These are phyloP conservation scores for Todiramphus chloris DNA, from an alignment of 2,113 vertebrate genomes.

Conservation along the genomic window DNA sequence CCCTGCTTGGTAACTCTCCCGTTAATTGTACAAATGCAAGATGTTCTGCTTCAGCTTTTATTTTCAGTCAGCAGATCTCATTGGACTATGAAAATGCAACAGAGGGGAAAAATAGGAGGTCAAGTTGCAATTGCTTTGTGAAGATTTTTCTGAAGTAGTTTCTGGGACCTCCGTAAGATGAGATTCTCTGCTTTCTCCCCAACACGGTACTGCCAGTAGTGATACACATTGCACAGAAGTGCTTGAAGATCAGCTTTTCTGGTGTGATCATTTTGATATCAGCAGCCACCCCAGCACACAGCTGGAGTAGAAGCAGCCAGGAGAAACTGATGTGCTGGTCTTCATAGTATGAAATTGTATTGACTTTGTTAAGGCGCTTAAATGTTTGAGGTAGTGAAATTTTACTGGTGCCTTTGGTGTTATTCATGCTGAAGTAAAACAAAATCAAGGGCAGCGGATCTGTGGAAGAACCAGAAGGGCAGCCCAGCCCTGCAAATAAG, in stretches of 20 bases:
- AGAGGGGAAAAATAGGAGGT: not conserved
- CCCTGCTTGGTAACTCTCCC: not conserved
- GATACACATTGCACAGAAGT: not conserved
- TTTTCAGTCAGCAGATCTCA: not conserved
- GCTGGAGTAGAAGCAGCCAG: not conserved
- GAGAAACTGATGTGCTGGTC: not conserved
- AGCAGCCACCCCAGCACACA: not conserved
- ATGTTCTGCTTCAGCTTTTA: not conserved
- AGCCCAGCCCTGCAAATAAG: not conserved
- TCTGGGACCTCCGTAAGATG: not conserved
- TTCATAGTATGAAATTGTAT: not conserved
- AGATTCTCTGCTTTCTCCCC: not conserved
- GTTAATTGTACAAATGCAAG: not conserved
- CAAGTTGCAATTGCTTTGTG: not conserved
- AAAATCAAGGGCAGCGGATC: not conserved
- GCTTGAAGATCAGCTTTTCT: not conserved
- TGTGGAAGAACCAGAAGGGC: not conserved
- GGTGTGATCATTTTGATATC: not conserved
- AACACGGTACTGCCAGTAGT: accelerated
- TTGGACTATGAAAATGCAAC: not conserved
- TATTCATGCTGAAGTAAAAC: not conserved
- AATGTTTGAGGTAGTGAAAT: not conserved
- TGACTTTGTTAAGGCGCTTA: not conserved
- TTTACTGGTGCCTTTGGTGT: not conserved
- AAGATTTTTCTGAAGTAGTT: not conserved